These are phyloP conservation scores for Zophobas morio DNA, from an alignment of 1,140 invertebrate species.

Conservation along the genomic window DNA sequence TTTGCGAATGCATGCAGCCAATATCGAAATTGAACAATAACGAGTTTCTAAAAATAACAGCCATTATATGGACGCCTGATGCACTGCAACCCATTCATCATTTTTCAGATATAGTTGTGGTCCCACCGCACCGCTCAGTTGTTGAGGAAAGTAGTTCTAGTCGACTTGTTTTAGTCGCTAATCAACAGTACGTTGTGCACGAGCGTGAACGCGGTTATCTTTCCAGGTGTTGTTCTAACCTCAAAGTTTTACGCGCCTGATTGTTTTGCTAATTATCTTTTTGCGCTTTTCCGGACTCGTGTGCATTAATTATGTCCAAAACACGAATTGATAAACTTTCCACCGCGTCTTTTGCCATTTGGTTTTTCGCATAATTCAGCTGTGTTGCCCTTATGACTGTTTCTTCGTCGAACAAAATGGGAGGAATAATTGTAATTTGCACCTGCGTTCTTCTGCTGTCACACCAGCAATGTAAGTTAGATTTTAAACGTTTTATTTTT, in stretches of 20 bases:
- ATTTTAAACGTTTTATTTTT: slow-evolving; percentile 11
- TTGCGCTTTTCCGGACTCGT: background rate
- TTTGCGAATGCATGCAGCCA: slow-evolving; percentile 13
- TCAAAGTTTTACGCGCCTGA: slow-evolving; percentile 37
- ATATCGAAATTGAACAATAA: slow-evolving; percentile 40
- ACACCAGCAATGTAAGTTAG: slow-evolving; percentile 10
- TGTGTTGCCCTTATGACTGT: slow-evolving; percentile 25
- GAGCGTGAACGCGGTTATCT: slow-evolving; percentile 9
- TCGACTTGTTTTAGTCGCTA: slow-evolving; percentile 37
- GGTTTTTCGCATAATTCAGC: background rate
- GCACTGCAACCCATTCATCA: slow-evolving; percentile 47
- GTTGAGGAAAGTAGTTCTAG: slow-evolving; percentile 10
- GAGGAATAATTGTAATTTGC: slow-evolving; percentile 3
- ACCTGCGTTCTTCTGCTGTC: slow-evolving; percentile 3
- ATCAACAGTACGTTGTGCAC: slow-evolving; percentile 25
- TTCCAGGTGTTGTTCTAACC: slow-evolving; percentile 37
- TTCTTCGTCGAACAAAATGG: slow-evolving; percentile 16
- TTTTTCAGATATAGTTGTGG: slow-evolving; percentile 44
- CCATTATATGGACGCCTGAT: slow-evolving; percentile 42
- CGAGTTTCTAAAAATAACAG: slow-evolving; percentile 36
- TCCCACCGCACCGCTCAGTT: slow-evolving; percentile 11
- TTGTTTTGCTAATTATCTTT: slow-evolving; percentile 3
- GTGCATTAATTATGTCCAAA: slow-evolving; percentile 25
- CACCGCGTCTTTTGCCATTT: background rate
- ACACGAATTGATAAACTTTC: slow-evolving; percentile 4